Percentiles rank a stretch among this genome's conserved stretches.
These are phyloP conservation scores for Sebastes matsubarae DNA, from an alignment of 2,797 vertebrate genomes.

Conservation along the genomic window DNA sequence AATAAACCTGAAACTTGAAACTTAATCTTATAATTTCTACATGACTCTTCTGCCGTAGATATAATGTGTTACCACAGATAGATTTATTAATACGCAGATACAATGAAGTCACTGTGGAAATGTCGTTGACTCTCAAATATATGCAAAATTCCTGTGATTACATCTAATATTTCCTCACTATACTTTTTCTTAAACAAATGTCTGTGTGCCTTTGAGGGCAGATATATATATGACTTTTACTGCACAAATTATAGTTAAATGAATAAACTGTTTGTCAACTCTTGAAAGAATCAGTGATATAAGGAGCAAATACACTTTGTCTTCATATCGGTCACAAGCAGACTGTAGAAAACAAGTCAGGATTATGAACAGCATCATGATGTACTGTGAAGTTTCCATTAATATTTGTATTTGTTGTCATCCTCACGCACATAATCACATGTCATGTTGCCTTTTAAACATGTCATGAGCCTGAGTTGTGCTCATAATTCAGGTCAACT, in stretches of 20 bases:
- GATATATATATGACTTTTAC: not conserved
- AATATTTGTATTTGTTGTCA: not conserved
- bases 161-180: not conserved
- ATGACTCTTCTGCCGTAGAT: not conserved
- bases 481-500: constrained; percentile 1
- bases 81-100: not conserved
- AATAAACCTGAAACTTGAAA: accelerated
- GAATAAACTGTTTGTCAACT: not conserved
- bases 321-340: not conserved
- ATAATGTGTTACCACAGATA: not conserved
- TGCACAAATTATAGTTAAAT: not conserved
- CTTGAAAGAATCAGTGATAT: not conserved
- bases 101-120: no score
- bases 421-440: not conserved
- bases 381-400: not conserved
- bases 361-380: not conserved
- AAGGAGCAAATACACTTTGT: not conserved
- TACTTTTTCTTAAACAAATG: constrained; percentile 20
- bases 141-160: not conserved
- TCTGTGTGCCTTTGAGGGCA: not conserved
- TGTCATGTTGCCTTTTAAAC: not conserved
- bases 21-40: not conserved
- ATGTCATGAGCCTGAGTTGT: not conserved
- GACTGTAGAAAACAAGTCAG: not conserved
- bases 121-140: no score